Base-by-base conservation (phyloP, 2,113 vertebrate genomes). In the Onychostruthus taczanowskii region DNA sequence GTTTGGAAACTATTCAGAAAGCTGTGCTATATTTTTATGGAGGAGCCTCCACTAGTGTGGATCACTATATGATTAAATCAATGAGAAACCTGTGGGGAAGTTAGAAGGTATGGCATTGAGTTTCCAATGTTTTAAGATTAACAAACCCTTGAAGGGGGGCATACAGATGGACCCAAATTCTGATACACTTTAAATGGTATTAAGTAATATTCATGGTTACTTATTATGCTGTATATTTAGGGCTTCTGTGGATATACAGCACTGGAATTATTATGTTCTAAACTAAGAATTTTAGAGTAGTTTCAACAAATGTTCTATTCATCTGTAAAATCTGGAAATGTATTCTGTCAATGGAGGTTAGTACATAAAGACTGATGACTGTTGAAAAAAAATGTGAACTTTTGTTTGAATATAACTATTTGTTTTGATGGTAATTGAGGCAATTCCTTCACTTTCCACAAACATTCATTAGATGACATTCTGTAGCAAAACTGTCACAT, bases 341-440 rank as follows among this genome's bases (percentile, higher is more conserved):
- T 43, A 17, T 84, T 90, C 92, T 92, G 75, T 90, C 84, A 86
- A 31, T 92, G 64, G 90, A 80, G 81, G 87, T 90, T 95, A 63
- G 92, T 84, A 63, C 68, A 81, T 87, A 81, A 77, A 94, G 83
- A 84, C 76, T 88, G 93, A 83, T 85, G 92, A 86, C 75, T 79
- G 76, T 33, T 80, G 37, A 52, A 75, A 90, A 90, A 93, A 90
- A 87, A 33, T 15, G 44, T 82, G 66, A 92, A 93, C 85, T 93
- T 91, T 90, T 91, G 66, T 96, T 93, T 86, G 79, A 90, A 44
- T 94, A 37, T 88, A 92, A 92, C 75, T 96, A 55, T 90, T 95
- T 94, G 78, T 94, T 97, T 97, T 96, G 90, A 90, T 96, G 90
- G 87, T 93, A 95, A 94, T 94, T 94, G 92, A 94, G 85, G 90